Conservation (phyloP, 1,140 invertebrate genomes). For the Drosophila fuyamai region DNA sequence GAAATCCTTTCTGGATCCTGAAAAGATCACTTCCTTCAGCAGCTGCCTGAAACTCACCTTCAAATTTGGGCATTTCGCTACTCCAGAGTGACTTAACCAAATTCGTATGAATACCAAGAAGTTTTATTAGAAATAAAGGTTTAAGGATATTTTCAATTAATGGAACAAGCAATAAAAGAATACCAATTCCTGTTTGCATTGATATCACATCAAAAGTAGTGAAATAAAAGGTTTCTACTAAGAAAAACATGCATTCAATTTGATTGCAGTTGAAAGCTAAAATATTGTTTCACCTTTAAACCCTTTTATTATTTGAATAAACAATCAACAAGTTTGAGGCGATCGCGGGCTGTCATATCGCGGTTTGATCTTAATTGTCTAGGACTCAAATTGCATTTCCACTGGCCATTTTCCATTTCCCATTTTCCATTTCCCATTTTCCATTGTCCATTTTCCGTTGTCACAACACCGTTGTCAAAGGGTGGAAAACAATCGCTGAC, state of each 20-base stretch:
- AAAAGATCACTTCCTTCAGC: background rate
- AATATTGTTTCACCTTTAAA: too few species aligned
- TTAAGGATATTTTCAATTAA: background rate
- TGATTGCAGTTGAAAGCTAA: too few species aligned
- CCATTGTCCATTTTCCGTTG: constrained; percentile 27
- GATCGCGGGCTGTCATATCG: constrained; percentile 28
- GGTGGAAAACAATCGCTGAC: constrained; percentile 20
- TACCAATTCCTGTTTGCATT: too few species aligned
- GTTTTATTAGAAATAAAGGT: background rate
- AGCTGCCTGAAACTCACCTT: constrained; percentile 6
- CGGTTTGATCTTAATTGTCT: constrained; percentile 35
- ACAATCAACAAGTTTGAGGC: background rate
- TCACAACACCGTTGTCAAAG: constrained; percentile 40
- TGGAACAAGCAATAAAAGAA: too few species aligned
- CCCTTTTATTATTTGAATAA: background rate
- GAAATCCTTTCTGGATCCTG: background rate
- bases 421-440: constrained; percentile 5
- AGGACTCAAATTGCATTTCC: constrained; percentile 20
- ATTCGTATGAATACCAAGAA: constrained; percentile 6
- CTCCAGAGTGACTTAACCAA: background rate
- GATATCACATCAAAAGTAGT: too few species aligned
- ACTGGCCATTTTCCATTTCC: constrained; percentile 10
- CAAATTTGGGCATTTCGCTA: too few species aligned
- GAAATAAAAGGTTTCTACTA: too few species aligned
- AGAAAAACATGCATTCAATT: too few species aligned